These are phyloP conservation scores for Rhinichthys klamathensis DNA, from an alignment of 2,113 vertebrate genomes.

Conservation along the genomic window DNA sequence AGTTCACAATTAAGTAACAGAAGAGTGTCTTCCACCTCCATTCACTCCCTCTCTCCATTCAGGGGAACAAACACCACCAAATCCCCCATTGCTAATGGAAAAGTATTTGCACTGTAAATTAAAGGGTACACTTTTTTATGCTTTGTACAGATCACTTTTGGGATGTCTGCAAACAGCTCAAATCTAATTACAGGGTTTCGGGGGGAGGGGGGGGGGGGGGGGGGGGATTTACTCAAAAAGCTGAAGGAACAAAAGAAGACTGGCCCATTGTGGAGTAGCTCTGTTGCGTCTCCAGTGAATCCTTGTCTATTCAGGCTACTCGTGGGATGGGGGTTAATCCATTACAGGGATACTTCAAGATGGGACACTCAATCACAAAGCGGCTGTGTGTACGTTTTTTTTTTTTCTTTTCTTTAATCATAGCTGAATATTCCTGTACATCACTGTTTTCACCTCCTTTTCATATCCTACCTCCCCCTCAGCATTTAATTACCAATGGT, in stretches of 20 bases:
- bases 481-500: constrained; percentile 54
- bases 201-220: constrained; percentile 46
- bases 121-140: constrained; percentile 66
- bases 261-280: constrained; percentile 66
- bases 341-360: constrained; percentile 68
- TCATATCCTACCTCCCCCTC: constrained; percentile 54
- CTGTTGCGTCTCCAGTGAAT: constrained; percentile 68
- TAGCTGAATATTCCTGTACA: constrained; percentile 57
- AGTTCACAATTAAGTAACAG: constrained; percentile 89
- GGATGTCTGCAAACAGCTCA: constrained; percentile 78
- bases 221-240: constrained; percentile 73
- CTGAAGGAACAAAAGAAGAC: constrained; percentile 69
- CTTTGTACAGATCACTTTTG: constrained; percentile 71
- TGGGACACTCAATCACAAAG: constrained; percentile 60
- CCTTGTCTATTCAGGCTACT: constrained; percentile 71
- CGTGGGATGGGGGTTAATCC: constrained; percentile 71
- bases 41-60: constrained; percentile 69
- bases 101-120: constrained; percentile 84
- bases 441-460: constrained; percentile 26
- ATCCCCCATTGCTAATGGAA: constrained; percentile 77
- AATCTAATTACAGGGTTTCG: constrained; percentile 74
- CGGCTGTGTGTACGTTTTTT: constrained; percentile 25
- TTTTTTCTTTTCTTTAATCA: constrained; percentile 52
- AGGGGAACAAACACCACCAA: constrained; percentile 73
- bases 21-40: constrained; percentile 70